Evolutionary conservation across 2,888 invertebrate genomes (phyloP).

Genomic region (Diarsia mendica): DNA sequence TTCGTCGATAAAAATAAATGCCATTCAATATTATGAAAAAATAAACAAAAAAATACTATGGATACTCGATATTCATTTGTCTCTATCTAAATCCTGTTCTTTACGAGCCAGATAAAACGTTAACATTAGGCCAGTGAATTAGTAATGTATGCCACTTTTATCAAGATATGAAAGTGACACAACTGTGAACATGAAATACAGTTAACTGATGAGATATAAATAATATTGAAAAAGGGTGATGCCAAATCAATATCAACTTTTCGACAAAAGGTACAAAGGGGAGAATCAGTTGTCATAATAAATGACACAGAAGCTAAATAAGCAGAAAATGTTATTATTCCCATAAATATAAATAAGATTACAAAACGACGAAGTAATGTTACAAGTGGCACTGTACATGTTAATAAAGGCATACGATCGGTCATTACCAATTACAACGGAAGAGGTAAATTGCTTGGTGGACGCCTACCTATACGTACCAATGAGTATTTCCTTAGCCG

Average conservation of each 20-base stretch:
- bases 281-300: background rate
- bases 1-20: background rate
- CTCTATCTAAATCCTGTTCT: conserved; percentile 28
- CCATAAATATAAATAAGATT: conserved; percentile 1
- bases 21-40: background rate
- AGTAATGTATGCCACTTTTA: conserved; percentile 25
- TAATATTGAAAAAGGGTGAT: background rate
- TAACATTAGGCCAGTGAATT: conserved; percentile 15
- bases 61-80: conserved; percentile 1
- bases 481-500: conserved; percentile 64
- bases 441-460: conserved; percentile 67
- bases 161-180: conserved; percentile 31
- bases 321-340: background rate
- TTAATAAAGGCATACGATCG: conserved; percentile 36
- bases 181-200: conserved; percentile 14
- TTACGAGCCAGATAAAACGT: conserved; percentile 21
- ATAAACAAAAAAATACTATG: background rate
- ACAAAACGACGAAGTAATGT: conserved; percentile 20
- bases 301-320: background rate
- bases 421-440: conserved; percentile 65
- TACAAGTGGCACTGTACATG: conserved; percentile 10
- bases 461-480: conserved; percentile 64
- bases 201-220: background rate
- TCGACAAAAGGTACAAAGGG: background rate
- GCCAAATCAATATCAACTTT: background rate